These are phyloP conservation scores for Atractosteus spatula DNA, from an alignment of 2,113 vertebrate genomes.

Conservation along the genomic window DNA sequence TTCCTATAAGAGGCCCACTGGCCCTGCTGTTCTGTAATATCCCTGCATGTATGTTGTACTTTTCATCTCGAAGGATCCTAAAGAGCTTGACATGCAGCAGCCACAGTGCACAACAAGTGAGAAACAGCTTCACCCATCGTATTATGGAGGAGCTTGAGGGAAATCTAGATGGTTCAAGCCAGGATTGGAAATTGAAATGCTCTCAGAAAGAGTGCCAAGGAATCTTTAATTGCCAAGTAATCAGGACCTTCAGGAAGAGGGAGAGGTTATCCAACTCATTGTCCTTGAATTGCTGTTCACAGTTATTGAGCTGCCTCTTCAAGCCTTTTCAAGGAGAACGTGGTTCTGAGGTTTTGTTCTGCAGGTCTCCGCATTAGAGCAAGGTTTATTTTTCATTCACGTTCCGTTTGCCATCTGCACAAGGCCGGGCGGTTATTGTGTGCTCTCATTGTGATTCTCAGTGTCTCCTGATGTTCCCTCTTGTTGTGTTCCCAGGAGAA, in stretches of 20 bases:
- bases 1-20: too few relatives aligned
- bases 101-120: background rate
- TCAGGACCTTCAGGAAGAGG: too few relatives aligned
- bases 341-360: too few relatives aligned
- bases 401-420: too few relatives aligned
- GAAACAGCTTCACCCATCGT: background rate
- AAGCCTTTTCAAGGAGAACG: too few relatives aligned
- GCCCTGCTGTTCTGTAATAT: too few relatives aligned
- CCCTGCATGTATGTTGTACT: too few relatives aligned
- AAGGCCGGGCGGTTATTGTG: background rate
- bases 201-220: too few relatives aligned
- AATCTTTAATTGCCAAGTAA: too few relatives aligned
- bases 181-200: too few relatives aligned
- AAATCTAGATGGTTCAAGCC: background rate
- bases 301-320: background rate
- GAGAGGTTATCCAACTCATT: background rate
- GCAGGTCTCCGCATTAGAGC: too few relatives aligned
- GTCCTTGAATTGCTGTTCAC: background rate
- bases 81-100: background rate
- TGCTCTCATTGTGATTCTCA: background rate
- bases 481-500: conserved; percentile 72
- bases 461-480: conserved; percentile 9
- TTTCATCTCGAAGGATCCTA: background rate
- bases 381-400: too few relatives aligned
- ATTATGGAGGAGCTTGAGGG: background rate